phyloP scores from a whole-genome alignment of 2,113 vertebrate species.

The Paraplagusia blochii region DNA sequence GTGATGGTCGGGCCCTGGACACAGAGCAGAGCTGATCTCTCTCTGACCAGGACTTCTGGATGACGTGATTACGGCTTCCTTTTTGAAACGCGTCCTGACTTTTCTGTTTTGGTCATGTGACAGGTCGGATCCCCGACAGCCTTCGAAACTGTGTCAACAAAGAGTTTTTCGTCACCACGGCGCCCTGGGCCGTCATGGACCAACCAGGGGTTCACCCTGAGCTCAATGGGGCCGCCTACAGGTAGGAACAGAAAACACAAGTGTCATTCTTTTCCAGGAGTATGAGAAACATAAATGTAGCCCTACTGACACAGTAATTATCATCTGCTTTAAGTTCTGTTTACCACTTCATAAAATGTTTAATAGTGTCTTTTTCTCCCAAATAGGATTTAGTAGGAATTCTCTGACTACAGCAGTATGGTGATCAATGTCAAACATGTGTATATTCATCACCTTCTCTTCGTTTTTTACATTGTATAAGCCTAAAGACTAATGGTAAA shows the following conservation, averaged over 20 bases:
- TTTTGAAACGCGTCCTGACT: not conserved
- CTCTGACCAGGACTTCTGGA: slow-evolving; percentile 27
- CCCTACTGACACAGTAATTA: too few species aligned
- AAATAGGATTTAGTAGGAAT: too few species aligned
- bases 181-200: slow-evolving; percentile 93
- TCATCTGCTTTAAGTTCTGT: too few species aligned
- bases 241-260: slow-evolving; percentile 70
- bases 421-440: too few species aligned
- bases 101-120: slow-evolving; percentile 16
- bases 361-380: too few species aligned
- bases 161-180: slow-evolving; percentile 93
- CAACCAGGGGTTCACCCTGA: slow-evolving; percentile 89
- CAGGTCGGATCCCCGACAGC: slow-evolving; percentile 97
- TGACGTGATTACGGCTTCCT: slow-evolving; percentile 1
- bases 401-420: too few species aligned
- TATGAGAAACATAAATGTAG: too few species aligned
- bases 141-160: slow-evolving; percentile 98
- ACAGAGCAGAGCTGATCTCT: slow-evolving; percentile 16
- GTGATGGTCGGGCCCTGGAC: slow-evolving; percentile 46
- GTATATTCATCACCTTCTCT: too few species aligned
- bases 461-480: too few species aligned
- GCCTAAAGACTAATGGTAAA: too few species aligned
- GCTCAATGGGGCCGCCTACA: slow-evolving; percentile 96
- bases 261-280: not conserved
- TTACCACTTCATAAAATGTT: too few species aligned